Evolutionary conservation across 2,113 vertebrate genomes (phyloP), one percentile per base, ranked within the genome.

Genomic region (Pandion haliaetus): DNA sequence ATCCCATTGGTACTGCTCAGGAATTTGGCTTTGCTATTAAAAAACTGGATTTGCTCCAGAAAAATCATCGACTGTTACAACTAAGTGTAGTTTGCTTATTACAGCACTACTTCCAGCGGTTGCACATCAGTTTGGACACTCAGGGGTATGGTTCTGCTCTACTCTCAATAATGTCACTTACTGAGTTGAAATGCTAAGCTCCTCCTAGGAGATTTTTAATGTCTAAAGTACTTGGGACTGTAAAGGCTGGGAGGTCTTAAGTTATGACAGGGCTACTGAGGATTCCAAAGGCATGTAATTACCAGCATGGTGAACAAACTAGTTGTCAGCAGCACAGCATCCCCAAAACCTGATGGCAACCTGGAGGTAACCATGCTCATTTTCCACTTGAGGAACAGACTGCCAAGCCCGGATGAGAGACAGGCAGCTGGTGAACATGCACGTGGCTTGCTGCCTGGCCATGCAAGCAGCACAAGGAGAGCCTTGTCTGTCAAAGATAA

Each of bases 41-140:
- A 57, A 57, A 82, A 29, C 18, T 74, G 65, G 66, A 7, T 74
- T 82, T 70, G 8, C 47, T 79, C 65, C 66, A 74, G 40, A 47
- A 66, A 57, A 70, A 42, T 1, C 7, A 0, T 26, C 2, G 6
- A 6, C 11, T 10, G 10, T 9, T 38, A 5, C 0, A 6, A 20
- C 29, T 28, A 15, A 70, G 8, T 1, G 23, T 5, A 16, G 32
- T 47, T 85, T 59, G 50, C 34, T n/a, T 49, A 20, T 5, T 40
- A 10, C 62, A 61, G 57, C 25, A 24, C 65, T 19, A 3, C 32
- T 40, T 47, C 36, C 40, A 66, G 17, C 21, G 42, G 38, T 10
- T 45, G 19, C 3, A 5, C 18, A 4, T 47, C n/a, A 13, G 29
- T 32, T 52, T 14, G 52, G 47, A 32, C 19, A 4, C 40, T 28